Percentiles rank a stretch among this genome's conserved stretches.
Evolutionary conservation across 2,888 invertebrate genomes (phyloP).

Genomic region (Zygogramma bicolorata): DNA sequence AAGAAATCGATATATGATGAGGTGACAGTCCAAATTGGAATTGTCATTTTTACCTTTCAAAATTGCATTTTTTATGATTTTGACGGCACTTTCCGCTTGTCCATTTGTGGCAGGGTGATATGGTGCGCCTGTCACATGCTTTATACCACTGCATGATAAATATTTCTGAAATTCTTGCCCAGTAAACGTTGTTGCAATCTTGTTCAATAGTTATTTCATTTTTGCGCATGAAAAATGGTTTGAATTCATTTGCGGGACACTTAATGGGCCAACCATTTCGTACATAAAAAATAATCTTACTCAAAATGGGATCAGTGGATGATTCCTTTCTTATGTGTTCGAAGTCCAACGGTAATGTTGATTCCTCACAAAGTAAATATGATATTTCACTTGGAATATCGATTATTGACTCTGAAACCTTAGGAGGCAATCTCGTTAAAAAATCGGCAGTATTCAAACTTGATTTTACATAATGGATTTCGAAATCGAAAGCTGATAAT

Average conservation of each 20-base stretch:
- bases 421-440: slow-evolving; percentile 16
- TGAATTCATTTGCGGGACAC: slow-evolving; percentile 2
- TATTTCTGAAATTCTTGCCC: background rate
- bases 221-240: background rate
- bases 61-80: background rate
- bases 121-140: background rate
- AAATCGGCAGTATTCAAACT: slow-evolving; percentile 18
- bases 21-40: too few species aligned
- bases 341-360: slow-evolving; percentile 19
- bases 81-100: too few species aligned
- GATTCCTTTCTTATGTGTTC: slow-evolving; percentile 23
- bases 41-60: too few species aligned
- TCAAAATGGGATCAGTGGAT: slow-evolving; percentile 20
- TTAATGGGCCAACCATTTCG: slow-evolving; percentile 16
- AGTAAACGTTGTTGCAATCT: background rate
- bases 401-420: background rate
- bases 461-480: slow-evolving; percentile 15
- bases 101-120: too few species aligned
- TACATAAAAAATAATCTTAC: slow-evolving; percentile 30
- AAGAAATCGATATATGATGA: too few species aligned
- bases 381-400: slow-evolving; percentile 3
- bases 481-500: slow-evolving; percentile 9
- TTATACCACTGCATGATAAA: background rate
- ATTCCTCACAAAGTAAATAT: slow-evolving; percentile 23
- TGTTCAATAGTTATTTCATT: background rate